phyloP scores from a whole-genome alignment of 92 coral and sea anemone species.

The Porites evermanni region DNA sequence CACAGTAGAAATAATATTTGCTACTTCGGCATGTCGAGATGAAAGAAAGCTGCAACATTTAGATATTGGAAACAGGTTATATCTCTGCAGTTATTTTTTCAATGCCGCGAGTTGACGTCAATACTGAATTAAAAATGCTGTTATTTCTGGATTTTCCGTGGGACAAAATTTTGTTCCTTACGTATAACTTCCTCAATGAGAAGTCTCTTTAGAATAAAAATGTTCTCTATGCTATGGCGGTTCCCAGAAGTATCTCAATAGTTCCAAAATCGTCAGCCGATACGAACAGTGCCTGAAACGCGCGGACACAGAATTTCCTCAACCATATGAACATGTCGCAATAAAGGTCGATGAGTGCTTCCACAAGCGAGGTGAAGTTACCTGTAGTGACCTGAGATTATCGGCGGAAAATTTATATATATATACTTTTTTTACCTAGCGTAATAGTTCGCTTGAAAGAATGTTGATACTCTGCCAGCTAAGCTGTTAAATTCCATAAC shows the following conservation, averaged over 20 bases:
- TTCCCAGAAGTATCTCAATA: conserved; percentile 11
- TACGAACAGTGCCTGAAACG: not conserved
- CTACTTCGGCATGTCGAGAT: not conserved
- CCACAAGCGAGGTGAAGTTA: not conserved
- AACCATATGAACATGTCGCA: not conserved
- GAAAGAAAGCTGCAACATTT: not conserved
- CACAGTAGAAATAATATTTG: not conserved
- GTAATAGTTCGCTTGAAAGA: not conserved
- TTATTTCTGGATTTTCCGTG: conserved; percentile 5
- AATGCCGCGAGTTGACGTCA: not conserved
- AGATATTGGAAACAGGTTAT: not conserved
- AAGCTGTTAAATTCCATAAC: too few species aligned
- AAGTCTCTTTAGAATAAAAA: not conserved
- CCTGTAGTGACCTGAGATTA: not conserved
- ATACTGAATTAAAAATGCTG: not conserved
- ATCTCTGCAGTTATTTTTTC: not conserved
- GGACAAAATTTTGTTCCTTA: not conserved
- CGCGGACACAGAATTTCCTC: not conserved
- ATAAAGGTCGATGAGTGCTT: not conserved
- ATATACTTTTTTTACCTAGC: too few species aligned
- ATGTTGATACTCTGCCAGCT: too few species aligned
- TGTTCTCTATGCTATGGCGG: not conserved
- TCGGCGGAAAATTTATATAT: not conserved
- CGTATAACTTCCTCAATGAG: not conserved
- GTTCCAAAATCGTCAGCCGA: not conserved